A percentile compares a stretch with the other conserved stretches of the same genome.
These are phyloP conservation scores for Cydia splendana DNA, from an alignment of 1,140 invertebrate species.

Conservation along the genomic window DNA sequence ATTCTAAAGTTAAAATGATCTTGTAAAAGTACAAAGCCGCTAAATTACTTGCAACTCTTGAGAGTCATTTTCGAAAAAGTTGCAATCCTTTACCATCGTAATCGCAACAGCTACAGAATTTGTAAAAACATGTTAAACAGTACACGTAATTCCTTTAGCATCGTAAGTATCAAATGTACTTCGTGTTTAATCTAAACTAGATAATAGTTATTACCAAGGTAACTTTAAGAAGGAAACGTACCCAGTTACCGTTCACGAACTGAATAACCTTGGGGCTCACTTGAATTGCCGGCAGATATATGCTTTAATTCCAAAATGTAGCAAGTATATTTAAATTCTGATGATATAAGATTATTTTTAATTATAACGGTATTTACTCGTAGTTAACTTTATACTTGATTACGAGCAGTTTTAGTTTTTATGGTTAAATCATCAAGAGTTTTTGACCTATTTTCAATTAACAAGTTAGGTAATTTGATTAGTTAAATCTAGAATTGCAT, in stretches of 20 bases:
- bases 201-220: slow-evolving; percentile 21
- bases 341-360: neutral
- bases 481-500: neutral
- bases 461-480: neutral
- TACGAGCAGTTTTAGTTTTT: slow-evolving; percentile 7
- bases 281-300: slow-evolving; percentile 14
- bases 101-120: neutral
- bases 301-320: neutral
- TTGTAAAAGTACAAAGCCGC: neutral
- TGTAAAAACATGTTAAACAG: neutral
- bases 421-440: neutral
- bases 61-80: too few species aligned
- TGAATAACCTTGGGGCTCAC: slow-evolving; percentile 11
- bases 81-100: too few species aligned
- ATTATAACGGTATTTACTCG: neutral
- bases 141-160: neutral
- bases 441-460: neutral
- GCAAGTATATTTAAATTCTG: neutral
- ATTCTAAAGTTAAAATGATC: neutral
- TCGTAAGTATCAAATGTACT: slow-evolving; percentile 8
- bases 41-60: too few species aligned
- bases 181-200: slow-evolving; percentile 19
- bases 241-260: slow-evolving; percentile 12
- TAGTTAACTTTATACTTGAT: slow-evolving; percentile 7
- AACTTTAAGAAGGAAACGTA: slow-evolving; percentile 21